Evolutionary conservation across 2,113 vertebrate species (phyloP), one percentile per base, ranked within the genome.

Genomic region (Platysternon megacephalum): DNA sequence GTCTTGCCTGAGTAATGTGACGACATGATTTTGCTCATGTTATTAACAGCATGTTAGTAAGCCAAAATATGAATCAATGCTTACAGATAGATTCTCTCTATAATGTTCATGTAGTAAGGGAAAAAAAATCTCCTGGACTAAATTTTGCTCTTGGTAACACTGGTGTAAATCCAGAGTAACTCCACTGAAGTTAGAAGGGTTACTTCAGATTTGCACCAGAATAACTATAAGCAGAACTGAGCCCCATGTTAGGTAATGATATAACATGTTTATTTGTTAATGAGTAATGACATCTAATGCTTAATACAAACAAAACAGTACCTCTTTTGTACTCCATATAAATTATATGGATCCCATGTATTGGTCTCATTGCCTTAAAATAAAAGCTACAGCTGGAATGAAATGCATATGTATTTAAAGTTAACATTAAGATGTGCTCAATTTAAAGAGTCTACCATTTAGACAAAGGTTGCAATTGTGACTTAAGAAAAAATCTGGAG

Each of bases 221-320:
- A 90, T 81, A 95, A 87, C 46, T 86, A 76, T 65, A 93, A 65
- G 46, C 87, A 86, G 84, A 56, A 92, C 83, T 12, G 0, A 89
- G 82, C 94, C 56, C 84, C 88, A 3, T 7, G 46, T 84, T 89
- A 94, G 76, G 61, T 53, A 94, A 97, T 80, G 84, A 65, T 58
- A 1, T 42, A 95, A 88, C 76, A 89, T 46, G 78, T 89, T 93
- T 96, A 89, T 74, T 92, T 48, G 81, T 95, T 93, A 97, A 86
- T 94, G 87, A 82, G 91, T 92, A 97, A 91, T n/a, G 86, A 85
- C 79, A 95, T 82, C 91, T 93, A 93, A 93, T 78, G 86, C 84
- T 72, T 88, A 91, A 89, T 26, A 78, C 94, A 94, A 97, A 95
- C 84, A 91, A 93, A 97, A 93, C 1, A 84, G 14, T 35, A 93